Base-by-base conservation (phyloP, 2,113 vertebrate genomes). In the Tinamus guttatus region DNA sequence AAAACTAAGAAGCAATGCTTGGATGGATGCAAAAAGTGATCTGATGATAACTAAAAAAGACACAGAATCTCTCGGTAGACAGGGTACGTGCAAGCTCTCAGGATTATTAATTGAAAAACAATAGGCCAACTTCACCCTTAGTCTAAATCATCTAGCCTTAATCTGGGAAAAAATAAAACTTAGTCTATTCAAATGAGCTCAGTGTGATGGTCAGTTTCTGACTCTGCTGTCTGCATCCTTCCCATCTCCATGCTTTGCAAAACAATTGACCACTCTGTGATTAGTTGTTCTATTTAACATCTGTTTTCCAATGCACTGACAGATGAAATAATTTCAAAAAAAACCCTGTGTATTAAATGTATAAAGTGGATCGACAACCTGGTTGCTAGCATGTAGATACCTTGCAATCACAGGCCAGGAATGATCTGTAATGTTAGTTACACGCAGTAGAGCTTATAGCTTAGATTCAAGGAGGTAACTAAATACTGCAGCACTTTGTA, bases 101-200 rank as follows among this genome's bases (percentile, higher is more conserved):
- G n/a, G 19, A 81, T 91, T 94, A 80, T 82, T 93, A 85, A 80
- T n/a, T 79, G 76, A 73, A 95, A 92, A 94, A 49, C 30, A 56
- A 49, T 2, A 54, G 45, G 21, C 36, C 49, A 81, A 84, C 21
- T 89, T 92, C 67, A 87, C 65, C 34, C 34, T 91, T 95, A 65
- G 11, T 75, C 52, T 92, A 40, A 83, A 77, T 85, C 62, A 64
- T 84, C 54, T 90, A 83, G 84, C 58, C 80, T 84, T 88, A 90
- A 49, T 85, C 41, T 92, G 27, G 30, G 70, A 94, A 62, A 93
- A 92, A 79, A 89, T 84, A 62, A 68, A 92, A 90, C 76, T 90
- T 71, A 11, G 6, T 71, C 52, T 73, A 32, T 83, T 92, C 49
- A 34, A 70, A 80, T 93, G 38, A 93, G 69, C 21, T 89, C 32